Percentiles rank a stretch among this genome's conserved stretches.
These are phyloP conservation scores for Goniozus legneri DNA, from an alignment of 1,140 invertebrate species.

Conservation along the genomic window DNA sequence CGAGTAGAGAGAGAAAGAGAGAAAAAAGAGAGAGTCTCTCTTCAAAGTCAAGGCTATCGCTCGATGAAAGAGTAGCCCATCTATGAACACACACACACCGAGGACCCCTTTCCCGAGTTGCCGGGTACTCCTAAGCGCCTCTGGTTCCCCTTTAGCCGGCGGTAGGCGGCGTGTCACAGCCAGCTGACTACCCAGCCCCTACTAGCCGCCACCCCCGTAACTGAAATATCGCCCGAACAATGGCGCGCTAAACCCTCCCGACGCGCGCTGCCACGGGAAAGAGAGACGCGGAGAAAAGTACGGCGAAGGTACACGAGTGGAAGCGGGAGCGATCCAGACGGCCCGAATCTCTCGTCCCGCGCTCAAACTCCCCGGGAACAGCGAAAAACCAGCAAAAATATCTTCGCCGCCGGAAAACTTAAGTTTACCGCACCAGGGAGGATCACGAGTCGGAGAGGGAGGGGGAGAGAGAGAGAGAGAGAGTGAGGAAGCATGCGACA, in stretches of 20 bases:
- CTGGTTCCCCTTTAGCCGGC: constrained; percentile 49
- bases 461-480: too few relatives aligned
- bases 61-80: constrained; percentile 39
- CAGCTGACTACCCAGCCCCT: constrained; percentile 49
- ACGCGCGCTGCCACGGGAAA: constrained; percentile 15
- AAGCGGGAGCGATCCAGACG: not conserved
- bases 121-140: constrained; percentile 44
- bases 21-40: constrained; percentile 10
- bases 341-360: constrained; percentile 3
- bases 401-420: constrained; percentile 32
- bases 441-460: too few relatives aligned
- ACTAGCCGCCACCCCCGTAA: constrained; percentile 35
- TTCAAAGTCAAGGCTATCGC: constrained; percentile 38
- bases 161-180: constrained; percentile 51
- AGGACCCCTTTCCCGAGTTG: constrained; percentile 40
- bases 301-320: constrained; percentile 9
- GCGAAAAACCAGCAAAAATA: constrained; percentile 32
- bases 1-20: constrained; percentile 2
- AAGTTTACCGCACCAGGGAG: constrained; percentile 15
- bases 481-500: too few relatives aligned
- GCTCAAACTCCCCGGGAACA: not conserved
- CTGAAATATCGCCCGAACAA: constrained; percentile 54
- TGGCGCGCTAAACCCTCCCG: constrained; percentile 36
- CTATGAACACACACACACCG: constrained; percentile 20
- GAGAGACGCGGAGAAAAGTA: constrained; percentile 15